Conservation (phyloP, 2,888 invertebrate genomes). For the Dendrolimus houi region DNA sequence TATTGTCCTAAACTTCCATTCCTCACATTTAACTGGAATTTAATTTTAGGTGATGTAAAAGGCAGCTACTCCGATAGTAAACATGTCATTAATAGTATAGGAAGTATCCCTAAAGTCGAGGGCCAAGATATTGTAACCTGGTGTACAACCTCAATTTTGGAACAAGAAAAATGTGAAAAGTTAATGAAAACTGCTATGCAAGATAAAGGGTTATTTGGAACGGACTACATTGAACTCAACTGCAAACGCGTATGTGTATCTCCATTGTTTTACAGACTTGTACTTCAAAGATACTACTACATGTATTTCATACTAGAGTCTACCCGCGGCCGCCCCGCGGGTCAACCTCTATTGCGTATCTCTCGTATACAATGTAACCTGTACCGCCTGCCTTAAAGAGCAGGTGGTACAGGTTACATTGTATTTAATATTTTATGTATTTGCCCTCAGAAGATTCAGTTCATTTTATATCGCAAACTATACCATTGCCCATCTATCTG, state of each 20-base stretch:
- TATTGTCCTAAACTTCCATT: constrained; percentile 3
- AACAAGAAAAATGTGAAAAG: constrained; percentile 89
- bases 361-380: no score
- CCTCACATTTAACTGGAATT: not conserved
- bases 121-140: constrained; percentile 76
- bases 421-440: no score
- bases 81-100: constrained; percentile 25
- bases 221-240: constrained; percentile 78
- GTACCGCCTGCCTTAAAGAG: no score
- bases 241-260: constrained; percentile 77
- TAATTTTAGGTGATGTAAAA: constrained; percentile 5
- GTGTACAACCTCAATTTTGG: constrained; percentile 89
- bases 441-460: no score
- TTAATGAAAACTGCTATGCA: constrained; percentile 81
- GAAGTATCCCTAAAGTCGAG: constrained; percentile 32
- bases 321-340: no score
- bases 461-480: no score
- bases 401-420: no score
- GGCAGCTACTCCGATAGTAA: constrained; percentile 29
- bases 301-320: no score
- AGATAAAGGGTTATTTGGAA: constrained; percentile 80
- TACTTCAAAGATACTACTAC: no score
- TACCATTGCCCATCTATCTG: no score
- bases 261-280: no score
- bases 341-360: no score